These are phyloP conservation scores for Barnardius zonarius DNA, from an alignment of 2,113 vertebrate species.

Conservation along the genomic window DNA sequence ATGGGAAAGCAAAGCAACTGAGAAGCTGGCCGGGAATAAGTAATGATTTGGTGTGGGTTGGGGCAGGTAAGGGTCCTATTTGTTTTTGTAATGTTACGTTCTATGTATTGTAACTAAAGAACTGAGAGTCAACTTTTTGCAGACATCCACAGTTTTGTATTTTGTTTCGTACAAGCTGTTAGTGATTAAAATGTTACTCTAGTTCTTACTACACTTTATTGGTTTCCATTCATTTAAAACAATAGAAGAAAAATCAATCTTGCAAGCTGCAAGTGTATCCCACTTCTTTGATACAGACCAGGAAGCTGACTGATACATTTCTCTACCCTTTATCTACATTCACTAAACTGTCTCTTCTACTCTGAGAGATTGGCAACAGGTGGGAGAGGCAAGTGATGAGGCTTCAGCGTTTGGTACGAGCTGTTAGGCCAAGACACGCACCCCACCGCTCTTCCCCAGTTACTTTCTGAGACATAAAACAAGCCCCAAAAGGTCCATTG, in stretches of 20 bases:
- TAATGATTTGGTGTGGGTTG: neutral
- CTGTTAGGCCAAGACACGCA: neutral
- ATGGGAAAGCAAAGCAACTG: neutral
- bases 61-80: neutral
- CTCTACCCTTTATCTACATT: neutral
- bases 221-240: neutral
- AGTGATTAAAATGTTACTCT: neutral
- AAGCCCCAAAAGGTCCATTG: neutral
- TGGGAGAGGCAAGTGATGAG: neutral
- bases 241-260: neutral
- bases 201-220: neutral
- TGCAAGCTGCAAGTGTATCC: neutral
- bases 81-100: neutral
- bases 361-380: neutral
- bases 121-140: neutral
- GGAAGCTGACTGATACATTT: slow-evolving; percentile 23
- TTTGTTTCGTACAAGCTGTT: neutral
- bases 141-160: neutral
- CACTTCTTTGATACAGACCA: neutral
- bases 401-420: neutral
- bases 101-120: neutral
- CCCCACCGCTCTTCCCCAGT: neutral
- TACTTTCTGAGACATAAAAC: neutral
- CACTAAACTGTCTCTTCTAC: neutral
- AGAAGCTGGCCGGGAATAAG: neutral